Base-by-base conservation (phyloP, 2,113 vertebrate genomes). In the Corythaixoides concolor region DNA sequence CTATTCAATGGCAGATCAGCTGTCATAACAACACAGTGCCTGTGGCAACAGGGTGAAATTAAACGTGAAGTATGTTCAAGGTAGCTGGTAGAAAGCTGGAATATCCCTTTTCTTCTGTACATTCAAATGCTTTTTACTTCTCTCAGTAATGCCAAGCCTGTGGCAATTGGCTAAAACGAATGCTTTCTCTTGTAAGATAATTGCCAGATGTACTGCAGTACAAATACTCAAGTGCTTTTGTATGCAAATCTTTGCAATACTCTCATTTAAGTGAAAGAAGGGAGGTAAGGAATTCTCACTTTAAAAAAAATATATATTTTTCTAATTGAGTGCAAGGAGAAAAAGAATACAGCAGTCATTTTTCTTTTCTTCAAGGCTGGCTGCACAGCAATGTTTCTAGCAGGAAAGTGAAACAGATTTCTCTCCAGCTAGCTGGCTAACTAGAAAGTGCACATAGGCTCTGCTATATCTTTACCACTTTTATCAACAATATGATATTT, bases 41-140 rank as follows among this genome's bases (percentile, higher is more conserved):
- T 89, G 67, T 95, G 93, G 94, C 95, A 88, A 76, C 41, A 45
- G 84, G 92, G 93, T 83, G 86, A 96, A 95, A 96, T 96, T 93
- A 95, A 96, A 93, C 83, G 89, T 95, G 96, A 98, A 97, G 96
- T 92, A 93, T 96, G 91, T 95, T 97, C 89, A 58, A 92, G 95
- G 96, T 89, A 64, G 84, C 95, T 73, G 94, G 78, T 93, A 88
- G 93, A 62, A 94, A 87, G 89, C 93, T 60, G 90, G 94, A 97
- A 96, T 95, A 93, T 90, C 88, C 90, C 64, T 94, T 95, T 85
- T 80, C 70, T 89, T 55, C 80, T 28, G 35, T 59, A 64, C 50
- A 49, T 91, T 86, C 74, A 58, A 81, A 77, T 14, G 62, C 81
- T 89, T 66, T 35, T 28, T 15, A 5, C 67, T 84, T 52, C 45